Evolutionary conservation across 2,888 invertebrate genomes (phyloP).

Genomic region (Ditula angustiorana): DNA sequence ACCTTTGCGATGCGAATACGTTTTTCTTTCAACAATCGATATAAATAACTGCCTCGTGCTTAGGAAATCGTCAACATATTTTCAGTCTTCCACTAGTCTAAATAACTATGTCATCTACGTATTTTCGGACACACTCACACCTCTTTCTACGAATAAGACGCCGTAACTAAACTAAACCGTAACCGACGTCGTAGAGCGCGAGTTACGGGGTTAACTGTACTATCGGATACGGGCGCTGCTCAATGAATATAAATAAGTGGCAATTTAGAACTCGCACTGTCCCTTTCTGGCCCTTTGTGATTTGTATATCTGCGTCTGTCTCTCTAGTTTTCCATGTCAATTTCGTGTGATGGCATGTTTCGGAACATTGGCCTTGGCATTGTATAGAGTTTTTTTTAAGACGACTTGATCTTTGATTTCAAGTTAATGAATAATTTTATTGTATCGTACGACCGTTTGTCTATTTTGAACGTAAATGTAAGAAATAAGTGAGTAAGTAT

Average conservation of each 20-base stretch:
- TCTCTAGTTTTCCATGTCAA: slow-evolving; percentile 8
- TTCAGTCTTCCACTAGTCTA: not conserved
- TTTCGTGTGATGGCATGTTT: slow-evolving; percentile 23
- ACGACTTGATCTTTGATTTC: not conserved
- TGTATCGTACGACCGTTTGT: no score
- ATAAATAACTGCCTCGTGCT: slow-evolving; percentile 1
- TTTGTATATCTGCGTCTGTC: slow-evolving; percentile 2
- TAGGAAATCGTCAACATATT: not conserved
- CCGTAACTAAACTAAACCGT: not conserved
- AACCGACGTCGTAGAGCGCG: not conserved
- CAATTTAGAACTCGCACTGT: slow-evolving; percentile 26
- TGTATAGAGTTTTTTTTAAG: slow-evolving; percentile 27
- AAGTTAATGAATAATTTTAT: no score
- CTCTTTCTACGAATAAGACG: not conserved
- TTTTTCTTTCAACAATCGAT: not conserved
- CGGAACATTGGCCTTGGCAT: slow-evolving; percentile 47
- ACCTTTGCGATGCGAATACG: not conserved
- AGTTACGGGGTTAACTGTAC: slow-evolving; percentile 1
- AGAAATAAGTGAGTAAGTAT: no score
- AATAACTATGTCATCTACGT: not conserved
- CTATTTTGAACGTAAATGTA: no score
- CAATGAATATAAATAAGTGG: slow-evolving; percentile 41
- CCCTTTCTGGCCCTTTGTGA: slow-evolving; percentile 14
- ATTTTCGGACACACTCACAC: not conserved
- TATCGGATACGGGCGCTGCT: slow-evolving; percentile 27